Conservation (phyloP, 2,888 invertebrate species). For the Ormyrus thymus region DNA sequence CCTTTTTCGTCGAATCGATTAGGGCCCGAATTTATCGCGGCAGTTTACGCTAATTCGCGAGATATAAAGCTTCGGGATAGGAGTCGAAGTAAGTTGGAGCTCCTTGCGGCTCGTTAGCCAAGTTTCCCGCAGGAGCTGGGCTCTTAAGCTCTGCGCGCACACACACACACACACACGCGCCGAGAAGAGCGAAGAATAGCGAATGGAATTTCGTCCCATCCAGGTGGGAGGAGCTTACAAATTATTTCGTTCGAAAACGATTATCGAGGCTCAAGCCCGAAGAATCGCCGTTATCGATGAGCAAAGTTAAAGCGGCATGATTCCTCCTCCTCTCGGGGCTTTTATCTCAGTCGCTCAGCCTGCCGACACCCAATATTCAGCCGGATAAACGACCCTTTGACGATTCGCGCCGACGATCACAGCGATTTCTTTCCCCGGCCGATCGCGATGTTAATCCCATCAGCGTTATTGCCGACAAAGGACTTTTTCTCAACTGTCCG, state of each 20-base stretch:
- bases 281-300: not conserved
- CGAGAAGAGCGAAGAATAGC: no score
- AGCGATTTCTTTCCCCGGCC: not conserved
- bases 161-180: not conserved
- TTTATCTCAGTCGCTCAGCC: conserved; percentile 4
- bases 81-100: conserved; percentile 2
- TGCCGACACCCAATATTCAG: conserved; percentile 20
- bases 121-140: not conserved
- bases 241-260: no score
- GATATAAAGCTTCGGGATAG: not conserved
- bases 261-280: no score
- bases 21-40: no score
- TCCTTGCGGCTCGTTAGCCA: conserved; percentile 28
- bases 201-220: no score
- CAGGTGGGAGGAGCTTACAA: not conserved
- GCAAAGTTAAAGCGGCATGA: not conserved
- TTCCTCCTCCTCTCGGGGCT: not conserved
- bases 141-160: no score
- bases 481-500: no score
- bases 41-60: not conserved
- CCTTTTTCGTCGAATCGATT: not conserved
- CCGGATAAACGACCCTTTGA: conserved; percentile 21
- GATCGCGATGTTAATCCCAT: not conserved
- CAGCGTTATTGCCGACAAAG: no score
- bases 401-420: not conserved